Base-by-base conservation (phyloP, 2,888 invertebrate species). In the Drosophila eohydei region DNA sequence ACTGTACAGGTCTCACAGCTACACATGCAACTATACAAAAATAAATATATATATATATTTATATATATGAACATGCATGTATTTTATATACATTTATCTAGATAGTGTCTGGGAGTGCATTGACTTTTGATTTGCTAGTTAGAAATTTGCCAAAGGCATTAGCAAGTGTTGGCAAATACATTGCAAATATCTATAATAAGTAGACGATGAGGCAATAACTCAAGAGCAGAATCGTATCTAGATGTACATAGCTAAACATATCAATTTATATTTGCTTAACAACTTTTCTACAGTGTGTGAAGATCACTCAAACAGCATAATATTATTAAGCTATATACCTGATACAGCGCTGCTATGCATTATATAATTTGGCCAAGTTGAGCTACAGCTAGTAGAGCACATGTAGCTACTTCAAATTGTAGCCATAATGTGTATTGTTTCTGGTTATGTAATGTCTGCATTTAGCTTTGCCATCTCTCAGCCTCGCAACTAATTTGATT, bases 61-160 rank as follows among this genome's bases (percentile, higher is more conserved):
- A 16, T 38, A 7, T 28, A n/a, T 52, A n/a, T 21, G 16, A 41
- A 26, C n/a, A n/a, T 12, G 26, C 11, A 11, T 52, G 34, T 36
- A 26, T 2, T 4, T 38, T n/a, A n/a, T 4, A 16, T 51, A 44
- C 41, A 16, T 28, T 7, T 30, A 32, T 60, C 38, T 54, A 55
- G 8, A n/a, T 61, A 46, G 28, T 54, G 52, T 21, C 14, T 56
- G 21, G 7, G 55, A 38, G 85, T 71, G 61, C 80, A 70, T 88
- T 85, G 78, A 85, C 74, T 63, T 66, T 69, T 59, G 43, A 74
- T 73, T 80, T 65, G 50, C 74, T 55, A 36, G 66, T 72, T 48
- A 34, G 36, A 32, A 30, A 61, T 68, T 64, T 74, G 55, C 26
- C 32, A 21, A 64, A 63, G 2, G 36, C 30, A 71, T 87, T 84